Percentiles rank a stretch among this genome's conserved stretches.
Evolutionary conservation across 2,888 invertebrate genomes (phyloP).

Genomic region (Salticus scenicus): DNA sequence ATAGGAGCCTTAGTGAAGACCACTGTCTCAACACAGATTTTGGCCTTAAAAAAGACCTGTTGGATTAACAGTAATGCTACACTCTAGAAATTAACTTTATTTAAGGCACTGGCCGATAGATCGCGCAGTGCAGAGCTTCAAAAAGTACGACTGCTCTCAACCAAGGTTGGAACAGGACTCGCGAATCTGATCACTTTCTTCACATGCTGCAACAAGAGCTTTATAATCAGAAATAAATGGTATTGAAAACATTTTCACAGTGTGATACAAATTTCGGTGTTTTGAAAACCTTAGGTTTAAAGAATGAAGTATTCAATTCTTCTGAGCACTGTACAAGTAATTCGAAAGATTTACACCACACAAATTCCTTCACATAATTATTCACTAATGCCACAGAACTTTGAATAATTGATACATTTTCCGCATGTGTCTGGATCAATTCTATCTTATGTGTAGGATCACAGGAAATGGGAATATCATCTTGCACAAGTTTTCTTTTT

Average conservation of each 20-base stretch:
- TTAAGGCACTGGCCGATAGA: too few relatives aligned
- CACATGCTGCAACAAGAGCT: not conserved
- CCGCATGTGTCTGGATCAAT: not conserved
- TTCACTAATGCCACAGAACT: not conserved
- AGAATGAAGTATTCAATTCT: not conserved
- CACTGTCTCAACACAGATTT: too few relatives aligned
- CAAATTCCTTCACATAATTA: not conserved
- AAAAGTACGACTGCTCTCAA: too few relatives aligned
- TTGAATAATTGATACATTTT: conserved; percentile 1
- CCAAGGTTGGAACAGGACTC: not conserved
- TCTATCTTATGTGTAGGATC: not conserved
- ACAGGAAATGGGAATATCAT: not conserved
- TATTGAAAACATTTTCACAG: not conserved
- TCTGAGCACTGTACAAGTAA: not conserved
- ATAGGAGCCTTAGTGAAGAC: too few relatives aligned
- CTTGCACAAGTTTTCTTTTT: not conserved
- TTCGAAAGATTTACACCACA: not conserved
- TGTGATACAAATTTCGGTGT: not conserved
- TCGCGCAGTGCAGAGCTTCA: too few relatives aligned
- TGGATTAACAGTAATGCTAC: too few relatives aligned
- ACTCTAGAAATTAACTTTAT: too few relatives aligned
- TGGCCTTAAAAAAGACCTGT: too few relatives aligned
- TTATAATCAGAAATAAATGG: not conserved
- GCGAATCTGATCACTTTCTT: not conserved
- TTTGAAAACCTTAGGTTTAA: not conserved